Evolutionary conservation across 2,888 invertebrate species (phyloP).

Genomic region (Pasiphila rectangulata): DNA sequence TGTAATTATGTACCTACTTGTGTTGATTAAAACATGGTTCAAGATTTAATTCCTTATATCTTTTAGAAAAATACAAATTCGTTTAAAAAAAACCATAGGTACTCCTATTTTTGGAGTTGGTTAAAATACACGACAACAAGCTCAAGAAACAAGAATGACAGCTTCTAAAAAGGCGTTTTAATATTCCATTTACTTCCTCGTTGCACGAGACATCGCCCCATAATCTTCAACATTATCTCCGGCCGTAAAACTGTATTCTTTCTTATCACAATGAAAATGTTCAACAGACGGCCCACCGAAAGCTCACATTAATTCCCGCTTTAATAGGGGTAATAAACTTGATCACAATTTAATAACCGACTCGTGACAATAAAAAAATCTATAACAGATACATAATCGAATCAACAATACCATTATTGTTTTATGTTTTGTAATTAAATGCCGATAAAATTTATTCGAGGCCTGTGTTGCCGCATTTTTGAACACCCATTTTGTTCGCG

Average conservation of each 20-base stretch:
- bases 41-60: no score
- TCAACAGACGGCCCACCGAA: constrained; percentile 16
- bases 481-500: constrained; percentile 37
- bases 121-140: not conserved
- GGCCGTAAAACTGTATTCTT: constrained; percentile 29
- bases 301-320: constrained; percentile 17
- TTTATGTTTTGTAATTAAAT: constrained; percentile 44
- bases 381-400: constrained; percentile 32
- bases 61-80: no score
- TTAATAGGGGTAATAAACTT: constrained; percentile 24
- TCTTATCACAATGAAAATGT: constrained; percentile 12
- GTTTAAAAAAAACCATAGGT: not conserved
- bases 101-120: no score
- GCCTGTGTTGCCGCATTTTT: constrained; percentile 28
- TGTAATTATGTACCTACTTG: no score
- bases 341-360: constrained; percentile 34
- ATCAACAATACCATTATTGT: constrained; percentile 42
- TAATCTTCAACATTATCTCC: constrained; percentile 39
- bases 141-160: not conserved
- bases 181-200: constrained; percentile 37
- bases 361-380: constrained; percentile 38
- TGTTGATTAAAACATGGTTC: no score
- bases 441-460: constrained; percentile 34
- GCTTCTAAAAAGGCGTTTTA: constrained; percentile 24
- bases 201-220: constrained; percentile 41